Base-by-base conservation (phyloP, 2,113 vertebrate genomes). In the Budorcas taxicolor region DNA sequence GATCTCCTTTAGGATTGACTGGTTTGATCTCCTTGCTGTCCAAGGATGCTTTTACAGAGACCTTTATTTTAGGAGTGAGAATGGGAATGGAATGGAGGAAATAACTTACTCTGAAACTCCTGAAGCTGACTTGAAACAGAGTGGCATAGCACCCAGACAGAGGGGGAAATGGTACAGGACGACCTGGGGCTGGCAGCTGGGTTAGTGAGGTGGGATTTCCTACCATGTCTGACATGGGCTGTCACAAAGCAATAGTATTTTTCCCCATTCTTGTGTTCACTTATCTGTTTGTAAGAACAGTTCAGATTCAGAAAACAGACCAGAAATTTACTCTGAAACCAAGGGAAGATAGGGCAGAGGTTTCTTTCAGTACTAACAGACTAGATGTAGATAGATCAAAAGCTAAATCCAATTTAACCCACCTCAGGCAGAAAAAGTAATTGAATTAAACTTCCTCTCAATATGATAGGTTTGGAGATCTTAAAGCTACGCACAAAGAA, bases 391-490 rank as follows among this genome's bases (percentile, higher is more conserved):
- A 94, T 94, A 98, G 97, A 99, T 98, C 98, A 98, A 98, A 99
- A 98, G 94, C 97, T 85, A 99, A 99, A 99, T 98, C 96, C 91
- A 98, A 98, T 99, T 98, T 98, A 98, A 98, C 95, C 92, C 92
- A 98, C 95, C 80, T 95, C 91, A 94, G 98, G 98, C 94, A 99
- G 97, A 98, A 98, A 97, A 31, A 27, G 89, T 98, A 98, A 99
- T 98, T 98, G 97, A 99, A 98, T 99, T 98, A 98, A 55, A 97
- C 33, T 98, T 97, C 97, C 94, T 98, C 97, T 98, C 98, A 98
- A 98, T 97, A 98, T 96, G 97, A 93, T 98, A 98, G 98, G 89
- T 98, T 98, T 98, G 97, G 96, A 97, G 96, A 97, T 97, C 97
- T 97, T 97, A 98, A 98, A 98, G 97, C 97, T 95, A 97, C 98